Conservation (phyloP, 1,140 invertebrate genomes). For the Dolichoris vasculosae region DNA sequence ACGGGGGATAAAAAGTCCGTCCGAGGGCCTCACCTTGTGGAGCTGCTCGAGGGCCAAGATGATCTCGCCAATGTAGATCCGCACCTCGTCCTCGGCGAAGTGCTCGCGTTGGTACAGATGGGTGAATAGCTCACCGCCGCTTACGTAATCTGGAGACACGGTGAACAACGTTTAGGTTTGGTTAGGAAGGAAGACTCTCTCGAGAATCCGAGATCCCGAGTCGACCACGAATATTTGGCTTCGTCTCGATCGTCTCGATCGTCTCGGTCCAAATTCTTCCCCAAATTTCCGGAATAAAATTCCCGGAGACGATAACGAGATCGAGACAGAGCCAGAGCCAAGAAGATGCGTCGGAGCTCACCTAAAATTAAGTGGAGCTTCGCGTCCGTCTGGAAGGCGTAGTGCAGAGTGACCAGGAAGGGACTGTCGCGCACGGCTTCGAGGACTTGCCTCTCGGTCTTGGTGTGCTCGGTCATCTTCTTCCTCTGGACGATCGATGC, state of each 20-base stretch:
- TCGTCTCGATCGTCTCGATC: not conserved
- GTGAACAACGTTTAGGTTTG: too few species aligned
- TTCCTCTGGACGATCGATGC: slow-evolving; percentile 92
- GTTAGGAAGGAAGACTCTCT: too few species aligned
- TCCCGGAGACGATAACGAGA: not conserved
- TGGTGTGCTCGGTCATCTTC: slow-evolving; percentile 95
- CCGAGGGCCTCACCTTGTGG: slow-evolving; percentile 81
- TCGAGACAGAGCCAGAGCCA: too few species aligned
- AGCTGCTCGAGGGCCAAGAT: slow-evolving; percentile 92
- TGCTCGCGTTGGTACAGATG: slow-evolving; percentile 91
- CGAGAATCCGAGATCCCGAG: too few species aligned
- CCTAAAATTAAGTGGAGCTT: slow-evolving; percentile 94
- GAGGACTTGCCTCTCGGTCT: slow-evolving; percentile 91
- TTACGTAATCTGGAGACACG: slow-evolving; percentile 95
- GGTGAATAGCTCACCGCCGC: slow-evolving; percentile 93
- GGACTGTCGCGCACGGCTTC: slow-evolving; percentile 92
- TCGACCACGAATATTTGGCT: too few species aligned
- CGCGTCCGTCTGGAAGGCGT: slow-evolving; percentile 94
- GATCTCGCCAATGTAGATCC: slow-evolving; percentile 94
- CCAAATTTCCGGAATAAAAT: too few species aligned
- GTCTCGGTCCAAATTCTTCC: too few species aligned
- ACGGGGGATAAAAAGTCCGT: not conserved
- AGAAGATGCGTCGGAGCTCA: too few species aligned
- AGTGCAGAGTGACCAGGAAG: slow-evolving; percentile 93
- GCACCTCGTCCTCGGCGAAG: slow-evolving; percentile 88